Evolutionary conservation across 2,113 vertebrate species (phyloP).

Genomic region (Crotalus helleri): DNA sequence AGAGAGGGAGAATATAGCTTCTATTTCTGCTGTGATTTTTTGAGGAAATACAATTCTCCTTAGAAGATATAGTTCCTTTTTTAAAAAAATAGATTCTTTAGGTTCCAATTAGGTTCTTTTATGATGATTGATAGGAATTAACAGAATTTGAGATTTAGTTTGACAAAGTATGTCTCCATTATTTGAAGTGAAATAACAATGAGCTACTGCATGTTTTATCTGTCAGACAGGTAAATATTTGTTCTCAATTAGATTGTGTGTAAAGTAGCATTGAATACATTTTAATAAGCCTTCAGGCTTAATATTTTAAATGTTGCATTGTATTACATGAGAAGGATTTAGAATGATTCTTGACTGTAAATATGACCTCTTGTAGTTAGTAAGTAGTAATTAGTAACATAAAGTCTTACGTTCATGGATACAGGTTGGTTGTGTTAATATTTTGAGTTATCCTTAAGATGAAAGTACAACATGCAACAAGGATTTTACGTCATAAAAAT

Average conservation of each 20-base stretch:
- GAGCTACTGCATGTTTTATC: background rate
- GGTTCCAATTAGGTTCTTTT: fast-evolving
- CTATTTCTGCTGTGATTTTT: background rate
- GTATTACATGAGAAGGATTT: background rate
- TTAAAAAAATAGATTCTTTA: background rate
- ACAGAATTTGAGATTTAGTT: background rate
- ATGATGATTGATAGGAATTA: background rate
- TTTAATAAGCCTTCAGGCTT: slow-evolving; percentile 12
- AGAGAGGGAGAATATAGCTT: background rate
- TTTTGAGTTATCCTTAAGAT: background rate
- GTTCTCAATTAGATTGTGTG: background rate
- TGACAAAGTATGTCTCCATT: background rate
- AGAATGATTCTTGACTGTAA: background rate
- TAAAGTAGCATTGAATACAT: background rate
- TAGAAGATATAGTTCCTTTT: background rate
- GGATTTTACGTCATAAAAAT: background rate
- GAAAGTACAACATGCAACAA: background rate
- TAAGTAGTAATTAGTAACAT: background rate
- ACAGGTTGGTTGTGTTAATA: background rate
- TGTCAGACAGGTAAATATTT: background rate
- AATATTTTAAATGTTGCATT: background rate
- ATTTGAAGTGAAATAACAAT: background rate
- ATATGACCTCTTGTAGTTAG: background rate
- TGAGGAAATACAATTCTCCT: background rate
- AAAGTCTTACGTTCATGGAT: background rate